phyloP scores from a whole-genome alignment of 1,140 invertebrate genomes.

The Cherax quadricarinatus region DNA sequence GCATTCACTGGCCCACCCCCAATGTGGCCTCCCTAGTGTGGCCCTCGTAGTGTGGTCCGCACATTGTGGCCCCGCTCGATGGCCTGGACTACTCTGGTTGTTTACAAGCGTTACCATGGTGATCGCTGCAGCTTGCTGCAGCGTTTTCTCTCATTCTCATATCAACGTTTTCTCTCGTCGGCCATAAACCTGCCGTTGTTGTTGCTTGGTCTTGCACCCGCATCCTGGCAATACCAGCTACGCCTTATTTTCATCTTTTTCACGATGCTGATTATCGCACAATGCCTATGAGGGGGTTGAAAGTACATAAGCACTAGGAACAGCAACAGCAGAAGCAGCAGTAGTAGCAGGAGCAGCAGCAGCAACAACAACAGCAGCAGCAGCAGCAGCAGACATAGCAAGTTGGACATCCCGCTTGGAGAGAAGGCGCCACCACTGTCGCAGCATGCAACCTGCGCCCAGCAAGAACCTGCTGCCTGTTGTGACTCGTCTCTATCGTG shows the following conservation, averaged over 20 bases:
- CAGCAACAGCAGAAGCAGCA: not conserved
- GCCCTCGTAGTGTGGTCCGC: not conserved
- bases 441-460: not conserved
- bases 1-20: not conserved
- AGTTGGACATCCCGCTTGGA: not conserved
- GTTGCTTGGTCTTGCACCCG: not conserved
- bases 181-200: not conserved
- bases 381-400: not conserved
- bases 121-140: not conserved
- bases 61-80: not conserved
- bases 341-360: not conserved
- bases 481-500: slow-evolving; percentile 3
- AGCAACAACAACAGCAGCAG: not conserved
- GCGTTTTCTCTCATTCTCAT: not conserved
- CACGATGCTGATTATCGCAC: not conserved
- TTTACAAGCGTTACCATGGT: slow-evolving; percentile 3
- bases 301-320: no score
- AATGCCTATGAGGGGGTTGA: not conserved
- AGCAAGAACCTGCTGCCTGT: slow-evolving; percentile 8
- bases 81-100: not conserved
- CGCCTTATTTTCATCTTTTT: not conserved
- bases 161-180: not conserved
- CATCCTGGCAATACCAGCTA: not conserved
- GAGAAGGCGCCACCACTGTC: not conserved
- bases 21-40: not conserved